Percentiles rank a stretch among this genome's conserved stretches.
These are phyloP conservation scores for Frieseomelitta varia DNA, from an alignment of 1,140 invertebrate species.

Conservation along the genomic window DNA sequence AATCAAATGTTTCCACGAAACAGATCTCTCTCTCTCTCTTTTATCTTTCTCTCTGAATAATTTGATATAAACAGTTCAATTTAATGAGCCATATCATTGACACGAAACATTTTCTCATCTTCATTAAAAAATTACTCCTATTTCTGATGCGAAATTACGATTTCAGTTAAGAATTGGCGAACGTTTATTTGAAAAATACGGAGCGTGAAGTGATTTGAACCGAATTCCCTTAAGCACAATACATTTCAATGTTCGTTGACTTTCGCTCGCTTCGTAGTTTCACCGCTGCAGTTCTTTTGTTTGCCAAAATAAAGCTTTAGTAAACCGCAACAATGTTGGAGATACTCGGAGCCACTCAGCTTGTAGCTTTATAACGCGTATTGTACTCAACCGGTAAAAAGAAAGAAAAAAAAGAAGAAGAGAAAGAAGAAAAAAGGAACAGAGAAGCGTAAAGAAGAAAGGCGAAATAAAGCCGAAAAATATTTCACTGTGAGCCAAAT, in stretches of 20 bases:
- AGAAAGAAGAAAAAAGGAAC: not conserved
- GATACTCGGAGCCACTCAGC: conserved; percentile 66
- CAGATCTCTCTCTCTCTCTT: not conserved
- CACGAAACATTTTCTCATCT: not conserved
- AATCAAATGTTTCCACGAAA: conserved; percentile 23
- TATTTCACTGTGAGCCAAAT: not conserved
- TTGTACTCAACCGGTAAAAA: conserved; percentile 49
- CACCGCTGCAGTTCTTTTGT: conserved; percentile 57
- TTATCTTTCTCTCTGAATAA: not conserved
- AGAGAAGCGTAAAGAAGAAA: not conserved
- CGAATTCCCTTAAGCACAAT: not conserved
- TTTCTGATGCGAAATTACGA: not conserved
- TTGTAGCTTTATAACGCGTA: conserved; percentile 55
- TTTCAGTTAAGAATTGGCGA: not conserved
- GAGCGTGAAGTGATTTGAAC: not conserved
- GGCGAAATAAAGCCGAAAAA: not conserved
- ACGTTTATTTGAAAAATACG: not conserved
- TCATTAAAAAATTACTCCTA: not conserved
- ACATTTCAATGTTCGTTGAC: not conserved
- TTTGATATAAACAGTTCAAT: conserved; percentile 1
- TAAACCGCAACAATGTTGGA: conserved; percentile 59
- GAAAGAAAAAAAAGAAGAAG: conserved; percentile 11
- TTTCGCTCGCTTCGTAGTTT: not conserved
- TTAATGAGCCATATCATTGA: not conserved
- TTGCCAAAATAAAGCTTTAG: conserved; percentile 70